Evolutionary conservation across 2,797 vertebrate genomes (phyloP).

Genomic region (Salarias fasciatus): DNA sequence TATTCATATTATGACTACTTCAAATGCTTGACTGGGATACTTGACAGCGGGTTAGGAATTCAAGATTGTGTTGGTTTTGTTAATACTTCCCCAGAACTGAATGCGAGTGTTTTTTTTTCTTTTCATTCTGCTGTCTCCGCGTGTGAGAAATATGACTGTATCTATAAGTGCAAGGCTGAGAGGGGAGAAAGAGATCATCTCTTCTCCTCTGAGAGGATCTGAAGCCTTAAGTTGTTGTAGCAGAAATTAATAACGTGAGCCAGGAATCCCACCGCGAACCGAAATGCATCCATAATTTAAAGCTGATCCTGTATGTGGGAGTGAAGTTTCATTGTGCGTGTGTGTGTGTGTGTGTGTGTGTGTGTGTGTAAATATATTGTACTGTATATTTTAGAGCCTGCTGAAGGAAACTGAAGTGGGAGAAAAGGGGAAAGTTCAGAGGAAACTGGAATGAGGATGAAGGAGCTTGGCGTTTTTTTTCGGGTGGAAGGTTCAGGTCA

Average conservation of each 20-base stretch:
- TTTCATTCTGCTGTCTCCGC: constrained; percentile 1
- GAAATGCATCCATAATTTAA: constrained; percentile 70
- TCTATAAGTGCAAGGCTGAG: constrained; percentile 7
- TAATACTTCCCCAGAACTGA: not conserved
- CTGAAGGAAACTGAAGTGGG: constrained; percentile 33
- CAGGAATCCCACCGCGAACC: constrained; percentile 49
- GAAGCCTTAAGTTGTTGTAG: constrained; percentile 27
- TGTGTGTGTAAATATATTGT: constrained; percentile 31
- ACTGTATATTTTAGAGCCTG: constrained; percentile 38
- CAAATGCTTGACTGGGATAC: no score
- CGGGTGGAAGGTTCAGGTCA: constrained; percentile 5
- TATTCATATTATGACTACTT: no score
- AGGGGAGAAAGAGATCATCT: constrained; percentile 24
- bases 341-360: no score
- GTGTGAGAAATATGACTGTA: constrained; percentile 4
- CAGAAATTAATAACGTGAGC: constrained; percentile 56
- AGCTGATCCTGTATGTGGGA: constrained; percentile 53
- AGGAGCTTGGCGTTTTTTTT: no score
- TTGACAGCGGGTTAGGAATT: no score
- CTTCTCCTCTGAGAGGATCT: constrained; percentile 20
- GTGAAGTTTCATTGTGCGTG: constrained; percentile 37
- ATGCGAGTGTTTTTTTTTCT: not conserved
- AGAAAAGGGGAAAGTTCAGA: constrained; percentile 30
- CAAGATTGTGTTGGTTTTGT: no score
- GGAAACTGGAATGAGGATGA: no score